These are phyloP conservation scores for Pentalonia nigronervosa DNA, from an alignment of 1,140 invertebrate genomes.

Conservation along the genomic window DNA sequence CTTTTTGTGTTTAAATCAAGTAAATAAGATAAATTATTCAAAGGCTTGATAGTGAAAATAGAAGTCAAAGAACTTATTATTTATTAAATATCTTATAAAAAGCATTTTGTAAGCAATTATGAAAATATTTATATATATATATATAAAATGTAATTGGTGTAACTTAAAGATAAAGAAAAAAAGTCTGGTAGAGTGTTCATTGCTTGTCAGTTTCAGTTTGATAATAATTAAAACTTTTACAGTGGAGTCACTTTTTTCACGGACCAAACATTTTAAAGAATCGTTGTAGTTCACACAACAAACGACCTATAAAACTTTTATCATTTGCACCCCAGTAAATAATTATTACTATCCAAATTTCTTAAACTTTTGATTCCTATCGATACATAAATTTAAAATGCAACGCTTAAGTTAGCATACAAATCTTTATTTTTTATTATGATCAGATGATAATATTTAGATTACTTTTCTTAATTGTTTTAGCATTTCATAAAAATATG, in stretches of 20 bases:
- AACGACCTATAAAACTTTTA: slow-evolving; percentile 52
- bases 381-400: slow-evolving; percentile 25
- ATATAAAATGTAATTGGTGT: slow-evolving; percentile 22
- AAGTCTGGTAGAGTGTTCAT: slow-evolving; percentile 40
- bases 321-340: slow-evolving; percentile 41
- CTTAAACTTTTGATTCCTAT: slow-evolving; percentile 35
- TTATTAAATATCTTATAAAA: background rate
- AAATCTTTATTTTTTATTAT: background rate
- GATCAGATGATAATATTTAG: background rate
- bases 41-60: background rate
- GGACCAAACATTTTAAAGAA: slow-evolving; percentile 43
- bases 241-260: slow-evolving; percentile 33
- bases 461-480: background rate
- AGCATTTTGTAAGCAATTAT: background rate
- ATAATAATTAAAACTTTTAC: slow-evolving; percentile 56
- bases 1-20: background rate
- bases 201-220: slow-evolving; percentile 47
- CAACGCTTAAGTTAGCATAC: background rate
- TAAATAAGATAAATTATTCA: slow-evolving; percentile 23
- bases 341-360: slow-evolving; percentile 21
- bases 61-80: slow-evolving; percentile 19
- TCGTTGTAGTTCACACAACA: background rate
- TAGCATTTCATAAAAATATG: background rate
- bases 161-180: slow-evolving; percentile 47
- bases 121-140: background rate